Base-by-base conservation (phyloP, 2,888 invertebrate genomes). In the Branchipolynoe longqiensis region DNA sequence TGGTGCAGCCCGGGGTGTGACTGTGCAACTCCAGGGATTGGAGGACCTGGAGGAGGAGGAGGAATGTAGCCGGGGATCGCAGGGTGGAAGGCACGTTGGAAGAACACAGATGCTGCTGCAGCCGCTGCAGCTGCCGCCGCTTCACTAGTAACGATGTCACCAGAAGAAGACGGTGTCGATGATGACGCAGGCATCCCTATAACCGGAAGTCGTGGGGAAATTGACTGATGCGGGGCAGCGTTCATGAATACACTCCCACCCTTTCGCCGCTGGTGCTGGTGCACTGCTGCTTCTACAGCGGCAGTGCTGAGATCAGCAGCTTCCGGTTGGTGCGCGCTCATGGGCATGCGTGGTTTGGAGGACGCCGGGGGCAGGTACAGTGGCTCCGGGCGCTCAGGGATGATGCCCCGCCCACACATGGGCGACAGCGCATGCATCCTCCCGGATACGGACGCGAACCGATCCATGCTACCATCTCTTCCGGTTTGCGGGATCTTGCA, bases 321-420 rank as follows among this genome's bases (percentile, higher is more conserved):
- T 25, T 78, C 78, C 54, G 22, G 78, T 6, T 14, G 78, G 40
- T 38, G 8, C 8, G 18, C 48, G 25, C 31, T 41, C 18, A 48
- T 31, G 41, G 62, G 64, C 41, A 69, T 48, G 38, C 41, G 59
- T n/a, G 62, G 38, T 64, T 62, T 69, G 59, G 28, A 58, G 40
- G 33, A 22, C 22, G 4, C 25, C 18, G 62, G 25, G 0, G 84
- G n/a, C n/a, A n/a, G 84, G 69, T 84, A 84, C 31, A 84, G 31
- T 0, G 84, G 84, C 73, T 84, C 84, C 22, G 84, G 84, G 0
- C 84, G 40, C 54, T 84, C 84, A 0, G 69, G 84, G 6, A 84
- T 6, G 28, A 18, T 3, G 22, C 74, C 58, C n/a, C 8, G 22
- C 73, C 14, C 41, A 41, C n/a, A 41, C 48, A 78, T 41, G 78